A percentile compares a stretch with the other conserved stretches of the same genome.
These are phyloP conservation scores for Cossypha caffra DNA, from an alignment of 2,797 vertebrate species.

Conservation along the genomic window DNA sequence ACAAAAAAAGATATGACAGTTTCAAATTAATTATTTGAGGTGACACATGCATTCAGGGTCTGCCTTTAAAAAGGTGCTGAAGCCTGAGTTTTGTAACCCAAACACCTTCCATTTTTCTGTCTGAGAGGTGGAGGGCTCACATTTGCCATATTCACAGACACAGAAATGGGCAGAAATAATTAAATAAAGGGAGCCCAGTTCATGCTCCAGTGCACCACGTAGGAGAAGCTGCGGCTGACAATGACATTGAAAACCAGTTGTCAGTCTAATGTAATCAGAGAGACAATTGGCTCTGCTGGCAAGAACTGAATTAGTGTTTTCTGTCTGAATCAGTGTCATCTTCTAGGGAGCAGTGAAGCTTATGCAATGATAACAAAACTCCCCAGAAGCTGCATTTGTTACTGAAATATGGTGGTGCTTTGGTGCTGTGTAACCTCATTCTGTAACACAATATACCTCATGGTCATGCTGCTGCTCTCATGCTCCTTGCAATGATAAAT, in stretches of 20 bases:
- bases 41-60: fast-evolving
- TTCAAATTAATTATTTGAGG: neutral
- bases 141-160: constrained; percentile 11
- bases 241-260: constrained; percentile 72
- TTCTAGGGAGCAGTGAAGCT: constrained; percentile 53
- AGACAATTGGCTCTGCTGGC: constrained; percentile 74
- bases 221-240: constrained; percentile 25
- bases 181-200: constrained; percentile 40
- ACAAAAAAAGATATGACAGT: fast-evolving
- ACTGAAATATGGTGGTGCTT: constrained; percentile 72
- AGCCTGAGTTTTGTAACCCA: neutral
- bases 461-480: constrained; percentile 64
- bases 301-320: constrained; percentile 70
- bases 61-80: neutral
- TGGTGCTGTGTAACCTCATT: constrained; percentile 70
- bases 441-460: constrained; percentile 69
- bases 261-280: constrained; percentile 76
- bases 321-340: constrained; percentile 69
- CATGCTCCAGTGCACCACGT: constrained; percentile 11
- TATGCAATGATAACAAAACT: constrained; percentile 69
- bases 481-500: constrained; percentile 59
- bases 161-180: constrained; percentile 58
- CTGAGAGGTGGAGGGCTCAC: neutral
- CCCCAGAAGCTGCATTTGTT: constrained; percentile 72
- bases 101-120: neutral